Evolutionary conservation across 2,113 vertebrate genomes (phyloP).

Genomic region (Cavia aperea): DNA sequence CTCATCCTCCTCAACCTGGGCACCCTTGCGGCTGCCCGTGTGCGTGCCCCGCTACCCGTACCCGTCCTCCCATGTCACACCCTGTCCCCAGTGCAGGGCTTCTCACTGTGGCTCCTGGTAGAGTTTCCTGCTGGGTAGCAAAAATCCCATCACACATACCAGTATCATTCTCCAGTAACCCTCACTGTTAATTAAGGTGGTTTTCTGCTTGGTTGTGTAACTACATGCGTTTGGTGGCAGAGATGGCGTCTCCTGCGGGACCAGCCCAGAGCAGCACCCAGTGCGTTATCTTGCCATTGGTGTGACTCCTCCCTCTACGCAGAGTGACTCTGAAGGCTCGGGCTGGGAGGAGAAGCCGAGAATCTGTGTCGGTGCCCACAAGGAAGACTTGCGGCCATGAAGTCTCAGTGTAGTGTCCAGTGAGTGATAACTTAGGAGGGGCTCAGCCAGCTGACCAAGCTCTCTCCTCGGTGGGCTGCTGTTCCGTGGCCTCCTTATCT

Average conservation of each 20-base stretch:
- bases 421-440: background rate
- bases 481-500: background rate
- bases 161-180: background rate
- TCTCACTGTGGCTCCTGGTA: background rate
- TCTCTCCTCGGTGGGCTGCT: background rate
- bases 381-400: background rate
- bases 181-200: background rate
- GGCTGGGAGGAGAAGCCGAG: background rate
- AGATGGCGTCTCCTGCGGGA: background rate
- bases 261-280: background rate
- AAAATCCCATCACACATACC: background rate
- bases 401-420: background rate
- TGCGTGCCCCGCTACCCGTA: background rate
- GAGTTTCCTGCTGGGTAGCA: background rate
- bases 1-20: background rate
- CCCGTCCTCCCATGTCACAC: background rate
- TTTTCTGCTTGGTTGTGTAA: background rate
- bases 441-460: background rate
- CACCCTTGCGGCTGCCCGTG: background rate
- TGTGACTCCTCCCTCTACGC: background rate
- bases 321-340: background rate
- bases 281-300: accelerated
- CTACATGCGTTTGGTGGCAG: background rate
- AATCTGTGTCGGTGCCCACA: background rate
- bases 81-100: background rate